These are phyloP conservation scores for Sebastes paucispinis DNA, from an alignment of 2,797 vertebrate genomes.

Conservation along the genomic window DNA sequence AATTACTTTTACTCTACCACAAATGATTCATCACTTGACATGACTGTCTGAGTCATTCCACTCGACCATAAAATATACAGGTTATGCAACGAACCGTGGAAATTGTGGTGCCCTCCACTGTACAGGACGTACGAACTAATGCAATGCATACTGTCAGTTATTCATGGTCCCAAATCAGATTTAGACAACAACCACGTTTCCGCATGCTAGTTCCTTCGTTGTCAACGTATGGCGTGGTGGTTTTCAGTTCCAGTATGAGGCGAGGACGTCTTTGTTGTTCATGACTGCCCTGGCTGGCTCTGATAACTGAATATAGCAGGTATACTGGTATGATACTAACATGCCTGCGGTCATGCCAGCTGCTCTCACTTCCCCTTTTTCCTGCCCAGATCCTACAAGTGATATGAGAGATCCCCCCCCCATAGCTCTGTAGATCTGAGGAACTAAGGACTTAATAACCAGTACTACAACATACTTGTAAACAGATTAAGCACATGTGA, in stretches of 20 bases:
- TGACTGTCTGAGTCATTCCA: no score
- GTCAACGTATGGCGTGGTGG: not conserved
- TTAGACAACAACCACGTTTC: not conserved
- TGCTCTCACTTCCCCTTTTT: slow-evolving; percentile 42
- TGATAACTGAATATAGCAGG: slow-evolving; percentile 26
- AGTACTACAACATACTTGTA: not conserved
- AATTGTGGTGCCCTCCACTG: not conserved
- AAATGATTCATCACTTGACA: no score
- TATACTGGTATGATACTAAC: slow-evolving; percentile 16
- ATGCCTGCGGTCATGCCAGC: slow-evolving; percentile 9
- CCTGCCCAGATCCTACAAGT: not conserved
- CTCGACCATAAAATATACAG: no score
- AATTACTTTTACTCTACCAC: no score
- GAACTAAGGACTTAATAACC: not conserved
- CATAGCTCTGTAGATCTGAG: not conserved
- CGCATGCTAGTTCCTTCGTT: not conserved
- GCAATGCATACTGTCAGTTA: not conserved
- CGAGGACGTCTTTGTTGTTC: not conserved
- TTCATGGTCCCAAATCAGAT: slow-evolving; percentile 14
- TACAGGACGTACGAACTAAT: not conserved
- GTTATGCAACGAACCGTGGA: not conserved
- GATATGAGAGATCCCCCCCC: not conserved
- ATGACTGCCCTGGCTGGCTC: slow-evolving; percentile 6
- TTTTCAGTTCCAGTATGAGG: not conserved
- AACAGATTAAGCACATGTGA: not conserved